These are phyloP conservation scores for Plestiodon gilberti DNA, from an alignment of 2,113 vertebrate species.

Conservation along the genomic window DNA sequence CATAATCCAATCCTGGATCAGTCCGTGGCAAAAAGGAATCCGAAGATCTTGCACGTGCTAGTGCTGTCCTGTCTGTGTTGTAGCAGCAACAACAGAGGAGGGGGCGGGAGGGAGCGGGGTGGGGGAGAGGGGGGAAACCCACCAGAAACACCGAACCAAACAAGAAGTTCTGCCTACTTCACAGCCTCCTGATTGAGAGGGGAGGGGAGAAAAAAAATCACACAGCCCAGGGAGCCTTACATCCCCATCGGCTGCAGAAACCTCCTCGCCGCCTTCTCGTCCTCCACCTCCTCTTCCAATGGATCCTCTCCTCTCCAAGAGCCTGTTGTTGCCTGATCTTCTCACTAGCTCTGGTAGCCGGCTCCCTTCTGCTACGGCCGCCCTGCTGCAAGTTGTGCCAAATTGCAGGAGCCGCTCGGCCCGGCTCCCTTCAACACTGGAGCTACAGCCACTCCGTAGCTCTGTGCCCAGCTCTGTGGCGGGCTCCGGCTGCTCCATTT, in stretches of 20 bases:
- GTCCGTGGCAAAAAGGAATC: conserved; percentile 51
- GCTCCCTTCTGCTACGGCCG: too few species aligned
- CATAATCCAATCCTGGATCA: conserved; percentile 67
- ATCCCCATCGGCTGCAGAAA: conserved; percentile 69
- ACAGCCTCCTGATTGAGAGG: conserved; percentile 37
- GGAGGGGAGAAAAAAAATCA: conserved; percentile 17
- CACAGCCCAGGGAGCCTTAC: conserved; percentile 68
- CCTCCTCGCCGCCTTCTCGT: conserved; percentile 50
- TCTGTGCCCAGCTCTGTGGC: too few species aligned
- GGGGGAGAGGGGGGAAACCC: not conserved
- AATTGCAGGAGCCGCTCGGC: too few species aligned
- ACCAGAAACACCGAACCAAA: conserved; percentile 52
- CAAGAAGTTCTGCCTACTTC: conserved; percentile 60
- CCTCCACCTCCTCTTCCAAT: conserved; percentile 60
- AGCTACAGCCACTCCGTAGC: too few species aligned
- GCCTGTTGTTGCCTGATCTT: too few species aligned
- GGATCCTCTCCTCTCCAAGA: too few species aligned
- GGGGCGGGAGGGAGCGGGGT: not conserved
- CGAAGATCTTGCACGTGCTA: conserved; percentile 58
- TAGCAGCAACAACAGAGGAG: conserved; percentile 22
- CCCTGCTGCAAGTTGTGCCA: too few species aligned
- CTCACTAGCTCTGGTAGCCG: too few species aligned
- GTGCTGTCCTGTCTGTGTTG: conserved; percentile 48
- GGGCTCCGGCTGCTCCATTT: too few species aligned
- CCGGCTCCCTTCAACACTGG: too few species aligned